These are phyloP conservation scores for Potamilus streckersoni DNA, from an alignment of 1,140 invertebrate genomes.

Conservation along the genomic window DNA sequence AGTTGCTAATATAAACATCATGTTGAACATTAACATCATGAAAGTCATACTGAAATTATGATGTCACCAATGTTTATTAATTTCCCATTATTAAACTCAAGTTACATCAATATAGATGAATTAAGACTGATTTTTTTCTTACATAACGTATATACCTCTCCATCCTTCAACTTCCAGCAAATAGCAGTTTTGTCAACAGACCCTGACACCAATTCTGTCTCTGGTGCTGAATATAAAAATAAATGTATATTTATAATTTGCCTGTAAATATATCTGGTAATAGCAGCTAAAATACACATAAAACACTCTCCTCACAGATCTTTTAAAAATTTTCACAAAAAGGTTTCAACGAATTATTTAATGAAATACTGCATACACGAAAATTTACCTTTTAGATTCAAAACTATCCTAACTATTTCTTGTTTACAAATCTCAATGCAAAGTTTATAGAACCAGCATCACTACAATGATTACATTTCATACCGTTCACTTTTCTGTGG, in stretches of 20 bases:
- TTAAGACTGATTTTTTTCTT: too few species aligned
- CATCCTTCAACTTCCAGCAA: conserved; percentile 75
- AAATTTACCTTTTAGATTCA: not conserved
- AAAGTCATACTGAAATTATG: too few species aligned
- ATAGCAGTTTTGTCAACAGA: conserved; percentile 80
- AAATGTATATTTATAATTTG: not conserved
- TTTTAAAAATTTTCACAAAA: not conserved
- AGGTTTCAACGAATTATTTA: not conserved
- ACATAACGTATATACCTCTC: conserved; percentile 29
- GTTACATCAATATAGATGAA: too few species aligned
- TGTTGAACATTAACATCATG: too few species aligned
- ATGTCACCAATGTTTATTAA: too few species aligned
- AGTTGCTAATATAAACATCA: too few species aligned
- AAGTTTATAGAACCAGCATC: not conserved
- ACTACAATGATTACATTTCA: too few species aligned
- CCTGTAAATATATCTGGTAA: not conserved
- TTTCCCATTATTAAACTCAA: too few species aligned
- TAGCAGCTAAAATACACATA: not conserved
- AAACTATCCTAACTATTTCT: not conserved
- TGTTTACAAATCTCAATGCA: not conserved
- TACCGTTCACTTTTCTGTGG: too few species aligned
- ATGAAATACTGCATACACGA: not conserved
- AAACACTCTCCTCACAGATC: not conserved
- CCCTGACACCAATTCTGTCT: conserved; percentile 75
- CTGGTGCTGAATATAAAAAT: conserved; percentile 6